Percentiles rank a stretch among this genome's conserved stretches.
Evolutionary conservation across 2,888 invertebrate genomes (phyloP).

Genomic region (Odontomyia ornata): DNA sequence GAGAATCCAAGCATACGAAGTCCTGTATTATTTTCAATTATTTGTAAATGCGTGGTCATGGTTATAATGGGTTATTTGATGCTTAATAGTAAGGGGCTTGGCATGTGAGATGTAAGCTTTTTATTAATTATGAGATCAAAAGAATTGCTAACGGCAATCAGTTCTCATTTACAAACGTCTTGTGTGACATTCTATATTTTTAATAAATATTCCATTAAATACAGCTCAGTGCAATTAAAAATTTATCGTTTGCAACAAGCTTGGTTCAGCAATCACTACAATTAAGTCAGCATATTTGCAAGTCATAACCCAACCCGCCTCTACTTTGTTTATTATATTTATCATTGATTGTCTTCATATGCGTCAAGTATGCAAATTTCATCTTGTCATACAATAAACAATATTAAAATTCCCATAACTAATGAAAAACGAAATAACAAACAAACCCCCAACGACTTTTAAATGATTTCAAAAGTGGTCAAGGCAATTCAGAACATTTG

Average conservation of each 20-base stretch:
- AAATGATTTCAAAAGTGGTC: constrained; percentile 11
- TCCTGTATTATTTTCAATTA: no score
- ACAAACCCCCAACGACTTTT: background rate
- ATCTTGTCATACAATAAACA: background rate
- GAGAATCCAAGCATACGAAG: no score
- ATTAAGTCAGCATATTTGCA: constrained; percentile 3
- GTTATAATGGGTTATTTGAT: no score
- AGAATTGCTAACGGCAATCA: no score
- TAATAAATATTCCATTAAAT: background rate
- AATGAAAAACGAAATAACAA: background rate
- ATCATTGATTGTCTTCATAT: constrained; percentile 13
- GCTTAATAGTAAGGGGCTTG: no score
- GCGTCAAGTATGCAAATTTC: background rate
- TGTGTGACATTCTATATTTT: background rate
- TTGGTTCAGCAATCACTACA: background rate
- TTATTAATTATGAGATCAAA: no score
- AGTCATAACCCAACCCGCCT: background rate
- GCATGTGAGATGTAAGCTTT: no score
- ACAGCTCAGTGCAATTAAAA: background rate
- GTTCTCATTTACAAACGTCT: no score
- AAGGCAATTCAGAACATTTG: constrained; percentile 5
- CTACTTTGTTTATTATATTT: background rate
- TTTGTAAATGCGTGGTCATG: no score
- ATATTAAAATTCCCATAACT: background rate
- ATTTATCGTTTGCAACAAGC: background rate